phyloP scores from a whole-genome alignment of 30 jellyfish, hydroid and myxozoan species.

The Cassiopea andromeda region DNA sequence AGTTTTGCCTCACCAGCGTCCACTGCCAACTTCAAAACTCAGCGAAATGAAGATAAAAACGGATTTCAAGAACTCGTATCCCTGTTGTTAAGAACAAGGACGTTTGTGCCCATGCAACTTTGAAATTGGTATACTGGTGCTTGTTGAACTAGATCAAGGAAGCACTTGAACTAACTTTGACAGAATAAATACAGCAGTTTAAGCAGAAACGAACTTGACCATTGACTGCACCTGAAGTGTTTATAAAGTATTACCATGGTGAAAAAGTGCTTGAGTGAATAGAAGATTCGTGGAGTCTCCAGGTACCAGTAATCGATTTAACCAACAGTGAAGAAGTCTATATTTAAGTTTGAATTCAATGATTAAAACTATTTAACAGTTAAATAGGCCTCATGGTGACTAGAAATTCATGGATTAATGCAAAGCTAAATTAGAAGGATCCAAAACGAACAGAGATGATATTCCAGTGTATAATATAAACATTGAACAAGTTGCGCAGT shows the following conservation, averaged over 20 bases:
- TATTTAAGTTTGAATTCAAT: background rate
- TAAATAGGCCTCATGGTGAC: background rate
- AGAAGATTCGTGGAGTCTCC: background rate
- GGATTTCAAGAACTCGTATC: background rate
- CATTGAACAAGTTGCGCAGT: too few species aligned
- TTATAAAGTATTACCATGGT: background rate
- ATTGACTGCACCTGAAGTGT: conserved; percentile 25
- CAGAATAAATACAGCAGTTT: background rate
- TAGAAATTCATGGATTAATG: background rate
- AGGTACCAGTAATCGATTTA: conserved; percentile 24
- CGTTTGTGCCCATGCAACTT: background rate
- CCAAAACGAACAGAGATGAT: background rate
- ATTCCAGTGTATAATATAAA: too few species aligned
- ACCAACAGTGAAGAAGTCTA: background rate
- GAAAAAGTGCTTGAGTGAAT: background rate
- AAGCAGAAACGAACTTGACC: background rate
- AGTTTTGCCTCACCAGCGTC: background rate
- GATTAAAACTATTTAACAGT: background rate
- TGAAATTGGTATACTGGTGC: background rate
- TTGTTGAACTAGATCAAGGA: background rate
- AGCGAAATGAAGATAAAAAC: background rate
- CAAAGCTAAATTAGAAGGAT: background rate
- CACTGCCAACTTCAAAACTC: background rate
- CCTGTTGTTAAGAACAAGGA: background rate
- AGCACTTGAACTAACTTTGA: background rate